Conservation (phyloP, 2,888 invertebrate genomes). For the Lasioglossum malachurum region DNA sequence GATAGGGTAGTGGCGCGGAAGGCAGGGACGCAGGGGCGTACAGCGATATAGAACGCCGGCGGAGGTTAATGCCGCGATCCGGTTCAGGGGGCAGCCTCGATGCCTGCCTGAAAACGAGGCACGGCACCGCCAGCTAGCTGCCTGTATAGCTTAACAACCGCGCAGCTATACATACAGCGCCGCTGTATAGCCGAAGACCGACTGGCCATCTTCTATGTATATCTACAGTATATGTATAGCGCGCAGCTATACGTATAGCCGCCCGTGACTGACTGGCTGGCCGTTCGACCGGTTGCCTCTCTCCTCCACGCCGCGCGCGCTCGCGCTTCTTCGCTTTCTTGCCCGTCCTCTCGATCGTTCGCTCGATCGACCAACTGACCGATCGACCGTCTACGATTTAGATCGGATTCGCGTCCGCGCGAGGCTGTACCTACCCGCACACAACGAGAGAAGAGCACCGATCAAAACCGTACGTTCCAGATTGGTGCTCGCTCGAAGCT, state of each 20-base stretch:
- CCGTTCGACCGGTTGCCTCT: slow-evolving; percentile 30
- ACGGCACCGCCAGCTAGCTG: slow-evolving; percentile 45
- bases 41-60: slow-evolving; percentile 73
- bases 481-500: background rate
- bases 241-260: background rate
- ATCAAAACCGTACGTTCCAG: background rate
- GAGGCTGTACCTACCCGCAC: background rate
- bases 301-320: background rate
- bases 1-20: slow-evolving; percentile 54
- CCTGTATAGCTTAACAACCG: slow-evolving; percentile 24
- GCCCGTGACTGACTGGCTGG: slow-evolving; percentile 9
- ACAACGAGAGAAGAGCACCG: background rate
- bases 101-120: slow-evolving; percentile 77
- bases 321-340: slow-evolving; percentile 6
- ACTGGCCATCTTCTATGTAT: slow-evolving; percentile 4
- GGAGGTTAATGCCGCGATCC: slow-evolving; percentile 83
- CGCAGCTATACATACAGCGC: background rate
- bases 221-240: background rate
- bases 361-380: slow-evolving; percentile 28
- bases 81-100: slow-evolving; percentile 82
- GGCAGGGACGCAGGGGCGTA: slow-evolving; percentile 59
- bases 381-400: slow-evolving; percentile 28
- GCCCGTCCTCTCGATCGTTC: background rate
- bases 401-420: slow-evolving; percentile 8
- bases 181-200: background rate